These are phyloP conservation scores for Nymphalis polychloros DNA, from an alignment of 2,888 invertebrate genomes.

Conservation along the genomic window DNA sequence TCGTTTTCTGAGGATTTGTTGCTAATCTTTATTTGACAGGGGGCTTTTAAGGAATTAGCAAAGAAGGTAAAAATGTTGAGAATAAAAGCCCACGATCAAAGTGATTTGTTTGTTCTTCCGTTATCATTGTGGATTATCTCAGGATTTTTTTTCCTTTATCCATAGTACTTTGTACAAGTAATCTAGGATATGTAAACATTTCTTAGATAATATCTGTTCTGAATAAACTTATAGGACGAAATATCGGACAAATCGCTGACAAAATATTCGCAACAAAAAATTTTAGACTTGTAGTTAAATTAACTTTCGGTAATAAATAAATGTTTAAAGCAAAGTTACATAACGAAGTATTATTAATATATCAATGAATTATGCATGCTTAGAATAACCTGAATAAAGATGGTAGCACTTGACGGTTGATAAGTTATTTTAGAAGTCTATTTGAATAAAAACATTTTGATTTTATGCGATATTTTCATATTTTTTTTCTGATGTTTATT, in stretches of 20 bases:
- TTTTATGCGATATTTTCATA: too few relatives aligned
- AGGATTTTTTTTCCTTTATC: not conserved
- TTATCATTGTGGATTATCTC: constrained; percentile 39
- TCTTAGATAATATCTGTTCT: not conserved
- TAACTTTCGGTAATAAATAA: not conserved
- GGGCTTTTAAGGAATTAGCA: constrained; percentile 41
- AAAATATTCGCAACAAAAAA: not conserved
- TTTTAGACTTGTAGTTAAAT: not conserved
- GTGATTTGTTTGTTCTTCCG: constrained; percentile 31
- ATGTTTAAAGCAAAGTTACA: not conserved
- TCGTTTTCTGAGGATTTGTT: constrained; percentile 35
- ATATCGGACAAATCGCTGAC: not conserved
- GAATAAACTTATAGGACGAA: not conserved
- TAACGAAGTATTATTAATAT: too few relatives aligned
- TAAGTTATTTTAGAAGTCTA: too few relatives aligned
- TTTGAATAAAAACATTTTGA: too few relatives aligned
- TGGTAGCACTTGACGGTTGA: too few relatives aligned
- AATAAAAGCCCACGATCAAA: constrained; percentile 37
- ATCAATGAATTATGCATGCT: too few relatives aligned
- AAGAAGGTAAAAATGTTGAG: constrained; percentile 37
- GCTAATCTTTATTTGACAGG: constrained; percentile 39
- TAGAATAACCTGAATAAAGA: too few relatives aligned
- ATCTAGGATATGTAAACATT: constrained; percentile 4
- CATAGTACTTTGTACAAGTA: not conserved
- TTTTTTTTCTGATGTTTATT: too few relatives aligned